Percentiles rank a stretch among this genome's conserved stretches.
phyloP scores from a whole-genome alignment of 2,888 invertebrate genomes.

The Iselma pallidipennis region DNA sequence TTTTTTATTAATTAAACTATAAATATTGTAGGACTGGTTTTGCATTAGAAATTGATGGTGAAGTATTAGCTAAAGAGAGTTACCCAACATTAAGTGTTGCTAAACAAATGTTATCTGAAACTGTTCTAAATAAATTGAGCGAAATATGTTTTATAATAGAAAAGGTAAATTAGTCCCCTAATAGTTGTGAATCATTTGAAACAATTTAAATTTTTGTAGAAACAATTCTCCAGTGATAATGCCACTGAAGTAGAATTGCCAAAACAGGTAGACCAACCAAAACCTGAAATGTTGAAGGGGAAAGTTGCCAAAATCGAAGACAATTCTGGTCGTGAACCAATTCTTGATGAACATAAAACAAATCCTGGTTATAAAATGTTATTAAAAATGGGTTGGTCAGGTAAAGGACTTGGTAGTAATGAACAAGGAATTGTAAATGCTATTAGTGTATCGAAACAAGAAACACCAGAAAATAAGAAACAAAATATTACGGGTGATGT shows the following conservation, averaged over 20 bases:
- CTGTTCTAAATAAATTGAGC: constrained; percentile 4
- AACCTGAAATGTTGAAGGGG: background rate
- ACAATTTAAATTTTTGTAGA: background rate
- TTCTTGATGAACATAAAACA: background rate
- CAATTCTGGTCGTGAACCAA: background rate
- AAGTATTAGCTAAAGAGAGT: background rate
- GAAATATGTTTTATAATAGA: constrained; percentile 10
- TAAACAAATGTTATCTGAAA: background rate
- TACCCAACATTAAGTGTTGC: background rate
- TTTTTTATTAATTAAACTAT: too few species aligned
- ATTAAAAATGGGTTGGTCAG: constrained; percentile 18
- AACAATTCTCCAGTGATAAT: background rate
- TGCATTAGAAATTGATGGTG: background rate
- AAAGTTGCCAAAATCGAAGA: constrained; percentile 5
- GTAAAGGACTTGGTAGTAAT: constrained; percentile 11
- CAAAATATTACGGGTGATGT: constrained; percentile 11
- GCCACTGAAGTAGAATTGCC: background rate
- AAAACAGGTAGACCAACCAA: too few species aligned
- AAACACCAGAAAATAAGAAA: background rate
- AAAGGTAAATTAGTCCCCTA: constrained; percentile 1
- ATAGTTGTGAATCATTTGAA: background rate
- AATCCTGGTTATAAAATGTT: constrained; percentile 15
- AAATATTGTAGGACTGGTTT: background rate
- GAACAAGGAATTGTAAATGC: constrained; percentile 15
- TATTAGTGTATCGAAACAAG: constrained; percentile 7